These are phyloP conservation scores for Acanthopleura granulata DNA, from an alignment of 2,888 invertebrate genomes.

Conservation along the genomic window DNA sequence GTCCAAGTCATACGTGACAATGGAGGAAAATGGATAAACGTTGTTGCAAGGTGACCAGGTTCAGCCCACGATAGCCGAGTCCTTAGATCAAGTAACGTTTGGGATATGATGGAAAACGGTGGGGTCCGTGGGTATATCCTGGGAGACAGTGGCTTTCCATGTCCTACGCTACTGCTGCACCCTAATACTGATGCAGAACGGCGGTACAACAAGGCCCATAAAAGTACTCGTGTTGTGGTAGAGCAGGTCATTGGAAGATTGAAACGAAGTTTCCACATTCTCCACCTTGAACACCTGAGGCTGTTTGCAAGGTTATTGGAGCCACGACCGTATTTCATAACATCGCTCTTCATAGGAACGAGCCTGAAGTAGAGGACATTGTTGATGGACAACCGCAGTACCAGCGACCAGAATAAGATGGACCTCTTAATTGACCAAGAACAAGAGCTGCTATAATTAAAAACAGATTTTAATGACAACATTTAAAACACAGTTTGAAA, in stretches of 20 bases:
- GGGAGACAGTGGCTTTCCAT: conserved; percentile 31
- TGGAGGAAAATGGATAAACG: conserved; percentile 29
- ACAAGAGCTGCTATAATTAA: background rate
- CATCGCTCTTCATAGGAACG: conserved; percentile 22
- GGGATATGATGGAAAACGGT: conserved; percentile 28
- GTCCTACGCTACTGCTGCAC: conserved; percentile 24
- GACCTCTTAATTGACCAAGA: conserved; percentile 18
- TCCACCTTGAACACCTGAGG: conserved; percentile 22
- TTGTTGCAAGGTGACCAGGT: conserved; percentile 41
- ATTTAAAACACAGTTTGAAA: too few species aligned
- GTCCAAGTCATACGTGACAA: conserved; percentile 36
- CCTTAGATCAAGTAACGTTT: conserved; percentile 26
- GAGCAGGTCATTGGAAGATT: conserved; percentile 24
- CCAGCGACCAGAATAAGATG: background rate
- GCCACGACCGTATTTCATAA: conserved; percentile 25
- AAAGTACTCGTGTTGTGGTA: conserved; percentile 24
- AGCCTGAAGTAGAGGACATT: conserved; percentile 18
- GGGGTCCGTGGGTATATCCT: conserved; percentile 23
- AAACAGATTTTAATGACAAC: too few species aligned
- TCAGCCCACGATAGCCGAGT: conserved; percentile 40
- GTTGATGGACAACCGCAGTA: conserved; percentile 17
- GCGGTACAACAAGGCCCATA: conserved; percentile 22
- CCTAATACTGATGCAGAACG: conserved; percentile 22
- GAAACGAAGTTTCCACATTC: conserved; percentile 23
- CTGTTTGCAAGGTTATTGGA: conserved; percentile 25